These are phyloP conservation scores for Menidia beryllina DNA, from an alignment of 2,113 vertebrate species.

Conservation along the genomic window DNA sequence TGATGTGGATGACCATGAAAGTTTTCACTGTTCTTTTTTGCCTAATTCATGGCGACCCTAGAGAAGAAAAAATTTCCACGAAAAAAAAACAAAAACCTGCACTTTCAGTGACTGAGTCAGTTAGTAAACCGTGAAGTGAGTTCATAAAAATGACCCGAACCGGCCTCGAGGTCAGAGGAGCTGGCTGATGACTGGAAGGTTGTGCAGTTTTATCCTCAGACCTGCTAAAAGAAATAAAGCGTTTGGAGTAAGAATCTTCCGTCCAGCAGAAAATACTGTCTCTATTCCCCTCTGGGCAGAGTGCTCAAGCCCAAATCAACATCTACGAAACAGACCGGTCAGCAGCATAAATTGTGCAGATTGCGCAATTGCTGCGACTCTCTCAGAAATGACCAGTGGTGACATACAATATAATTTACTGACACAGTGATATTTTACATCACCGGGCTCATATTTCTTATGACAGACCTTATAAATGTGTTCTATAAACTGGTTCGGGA, in stretches of 20 bases:
- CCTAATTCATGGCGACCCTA: conserved; percentile 6
- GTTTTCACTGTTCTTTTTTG: too few species aligned
- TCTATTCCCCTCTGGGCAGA: neutral
- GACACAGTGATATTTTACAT: conserved; percentile 4
- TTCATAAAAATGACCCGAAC: conserved; percentile 57
- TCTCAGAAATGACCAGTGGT: conserved; percentile 4
- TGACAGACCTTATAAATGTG: conserved; percentile 2
- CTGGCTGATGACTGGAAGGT: conserved; percentile 34
- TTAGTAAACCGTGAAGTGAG: conserved; percentile 60
- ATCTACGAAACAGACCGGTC: conserved; percentile 13
- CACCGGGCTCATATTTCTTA: conserved; percentile 14
- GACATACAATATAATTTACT: neutral
- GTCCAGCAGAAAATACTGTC: conserved; percentile 12
- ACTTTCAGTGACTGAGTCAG: conserved; percentile 45
- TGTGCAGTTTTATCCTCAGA: conserved; percentile 33
- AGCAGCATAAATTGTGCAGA: neutral
- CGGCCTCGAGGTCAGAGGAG: conserved; percentile 55
- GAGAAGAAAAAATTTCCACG: neutral
- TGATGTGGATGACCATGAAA: conserved; percentile 30
- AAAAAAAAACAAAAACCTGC: conserved; percentile 42
- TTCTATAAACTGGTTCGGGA: conserved; percentile 12
- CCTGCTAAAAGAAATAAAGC: conserved; percentile 21
- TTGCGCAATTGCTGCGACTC: neutral
- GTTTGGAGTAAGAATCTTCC: conserved; percentile 26
- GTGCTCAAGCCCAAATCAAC: neutral